Evolutionary conservation across 2,113 vertebrate species (phyloP).

Genomic region (Atrichornis clamosus): DNA sequence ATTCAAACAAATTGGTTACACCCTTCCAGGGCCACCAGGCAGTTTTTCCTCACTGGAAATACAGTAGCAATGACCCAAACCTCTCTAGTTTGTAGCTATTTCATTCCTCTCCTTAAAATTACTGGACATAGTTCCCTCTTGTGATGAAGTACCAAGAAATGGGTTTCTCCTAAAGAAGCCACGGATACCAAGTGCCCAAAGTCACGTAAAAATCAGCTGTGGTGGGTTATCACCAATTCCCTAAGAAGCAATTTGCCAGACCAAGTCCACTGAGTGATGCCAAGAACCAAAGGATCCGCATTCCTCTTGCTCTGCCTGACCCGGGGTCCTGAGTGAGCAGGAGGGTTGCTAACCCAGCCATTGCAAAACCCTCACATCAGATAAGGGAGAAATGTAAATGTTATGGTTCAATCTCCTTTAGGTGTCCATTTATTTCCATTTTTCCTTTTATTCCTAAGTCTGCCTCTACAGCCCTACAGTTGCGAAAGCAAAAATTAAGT

Average conservation of each 20-base stretch:
- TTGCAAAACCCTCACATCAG: constrained; percentile 23
- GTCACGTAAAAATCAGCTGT: not conserved
- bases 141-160: not conserved
- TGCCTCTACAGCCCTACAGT: not conserved
- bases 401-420: not conserved
- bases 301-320: not conserved
- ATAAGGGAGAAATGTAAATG: constrained; percentile 35
- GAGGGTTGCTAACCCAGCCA: not conserved
- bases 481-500: not conserved
- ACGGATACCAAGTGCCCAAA: not conserved
- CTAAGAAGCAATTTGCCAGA: not conserved
- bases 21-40: not conserved
- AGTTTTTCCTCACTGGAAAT: constrained; percentile 6
- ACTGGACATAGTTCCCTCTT: not conserved
- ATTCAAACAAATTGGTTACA: constrained; percentile 45
- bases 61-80: not conserved
- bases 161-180: not conserved
- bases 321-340: fast-evolving
- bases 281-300: not conserved
- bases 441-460: not conserved
- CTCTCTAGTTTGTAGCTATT: not conserved
- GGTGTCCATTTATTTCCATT: not conserved
- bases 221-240: not conserved
- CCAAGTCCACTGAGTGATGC: not conserved
- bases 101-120: not conserved